Conservation (phyloP, 2,797 vertebrate genomes). For the Leptodactylus fallax region DNA sequence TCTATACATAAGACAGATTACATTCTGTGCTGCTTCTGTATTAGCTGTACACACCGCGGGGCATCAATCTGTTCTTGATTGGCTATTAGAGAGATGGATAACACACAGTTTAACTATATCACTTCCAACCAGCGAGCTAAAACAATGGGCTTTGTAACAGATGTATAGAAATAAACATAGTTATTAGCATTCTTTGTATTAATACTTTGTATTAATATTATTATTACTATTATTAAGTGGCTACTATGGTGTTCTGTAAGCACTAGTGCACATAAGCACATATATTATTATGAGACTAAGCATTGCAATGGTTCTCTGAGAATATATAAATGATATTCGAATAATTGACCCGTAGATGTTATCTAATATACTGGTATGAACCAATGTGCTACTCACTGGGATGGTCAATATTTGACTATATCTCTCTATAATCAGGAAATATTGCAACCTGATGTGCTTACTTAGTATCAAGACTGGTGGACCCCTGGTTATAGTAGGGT, state of each 20-base stretch:
- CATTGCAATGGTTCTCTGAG: too few relatives aligned
- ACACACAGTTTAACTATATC: constrained; percentile 47
- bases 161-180: background rate
- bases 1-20: constrained; percentile 56
- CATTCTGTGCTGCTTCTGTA: constrained; percentile 38
- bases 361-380: too few relatives aligned
- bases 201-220: background rate
- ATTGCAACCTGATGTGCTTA: too few relatives aligned
- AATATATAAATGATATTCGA: too few relatives aligned
- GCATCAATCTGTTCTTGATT: constrained; percentile 59
- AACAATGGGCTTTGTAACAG: background rate
- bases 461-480: too few relatives aligned
- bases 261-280: too few relatives aligned
- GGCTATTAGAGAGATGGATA: constrained; percentile 53
- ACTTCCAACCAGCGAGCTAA: constrained; percentile 1
- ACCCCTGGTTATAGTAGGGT: too few relatives aligned
- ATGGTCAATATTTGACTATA: too few relatives aligned
- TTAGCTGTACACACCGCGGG: constrained; percentile 46
- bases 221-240: background rate
- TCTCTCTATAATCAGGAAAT: too few relatives aligned
- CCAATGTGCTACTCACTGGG: too few relatives aligned
- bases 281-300: too few relatives aligned
- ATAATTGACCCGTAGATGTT: too few relatives aligned
- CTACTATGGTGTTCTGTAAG: background rate
- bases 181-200: background rate